Evolutionary conservation across 2,888 invertebrate genomes (phyloP).

Genomic region (Chalcis sispes): DNA sequence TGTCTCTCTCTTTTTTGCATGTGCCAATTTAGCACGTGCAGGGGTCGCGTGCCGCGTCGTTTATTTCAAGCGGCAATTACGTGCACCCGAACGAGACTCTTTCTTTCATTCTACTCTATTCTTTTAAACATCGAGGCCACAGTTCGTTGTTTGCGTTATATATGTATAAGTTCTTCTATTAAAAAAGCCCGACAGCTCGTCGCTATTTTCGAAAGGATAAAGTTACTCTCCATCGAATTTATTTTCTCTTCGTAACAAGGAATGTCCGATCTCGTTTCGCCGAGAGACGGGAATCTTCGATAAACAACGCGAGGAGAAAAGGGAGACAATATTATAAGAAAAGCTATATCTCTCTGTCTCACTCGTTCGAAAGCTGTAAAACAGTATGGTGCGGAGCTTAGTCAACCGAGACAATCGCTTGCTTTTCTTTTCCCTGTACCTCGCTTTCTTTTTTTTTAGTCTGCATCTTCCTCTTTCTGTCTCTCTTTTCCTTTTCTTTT

Average conservation of each 20-base stretch:
- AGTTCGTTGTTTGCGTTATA: conserved; percentile 7
- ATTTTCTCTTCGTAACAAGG: conserved; percentile 9
- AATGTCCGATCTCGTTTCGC: conserved; percentile 14
- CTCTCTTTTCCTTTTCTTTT: neutral
- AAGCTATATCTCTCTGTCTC: too few species aligned
- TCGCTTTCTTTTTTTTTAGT: too few species aligned
- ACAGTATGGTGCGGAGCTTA: neutral
- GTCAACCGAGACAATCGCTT: too few species aligned
- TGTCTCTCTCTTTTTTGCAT: too few species aligned
- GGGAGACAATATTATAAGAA: conserved; percentile 22
- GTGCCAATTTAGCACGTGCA: conserved; percentile 22
- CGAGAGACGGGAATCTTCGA: conserved; percentile 19
- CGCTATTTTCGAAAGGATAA: neutral
- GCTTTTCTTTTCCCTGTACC: too few species aligned
- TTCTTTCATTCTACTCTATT: too few species aligned
- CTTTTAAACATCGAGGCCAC: neutral
- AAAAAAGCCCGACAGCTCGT: neutral
- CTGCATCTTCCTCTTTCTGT: neutral
- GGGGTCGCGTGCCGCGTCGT: neutral
- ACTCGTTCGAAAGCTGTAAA: conserved; percentile 2
- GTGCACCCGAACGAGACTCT: neutral
- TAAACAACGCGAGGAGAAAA: conserved; percentile 39
- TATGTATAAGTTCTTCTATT: too few species aligned
- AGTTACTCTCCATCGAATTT: neutral
- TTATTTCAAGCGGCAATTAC: conserved; percentile 11